Evolutionary conservation across 30 jellyfish, hydroid and myxozoan genomes (phyloP), one percentile per base, ranked within the genome.

Genomic region (Cassiopea andromeda): DNA sequence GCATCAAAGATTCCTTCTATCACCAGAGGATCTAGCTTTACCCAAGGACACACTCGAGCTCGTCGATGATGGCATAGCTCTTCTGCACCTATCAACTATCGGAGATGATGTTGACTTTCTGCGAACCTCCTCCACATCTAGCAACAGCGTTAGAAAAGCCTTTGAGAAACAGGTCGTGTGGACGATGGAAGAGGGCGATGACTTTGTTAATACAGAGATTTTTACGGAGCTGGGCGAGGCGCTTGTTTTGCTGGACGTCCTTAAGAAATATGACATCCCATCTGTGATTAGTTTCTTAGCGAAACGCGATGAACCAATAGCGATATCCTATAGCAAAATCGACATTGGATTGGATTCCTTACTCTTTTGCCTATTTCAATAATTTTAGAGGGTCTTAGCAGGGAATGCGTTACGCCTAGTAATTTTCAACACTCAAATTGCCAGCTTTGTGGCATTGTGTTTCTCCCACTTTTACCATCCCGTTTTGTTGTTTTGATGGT

Each of bases 181-280:
- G 99, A 89, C 97, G 1, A 92, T 96, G 99, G 98, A 94, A 46
- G 98, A 92, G 54, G 99, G 99, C 7, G 99, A 96, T 58, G 98
- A 96, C 45, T 96, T 92, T 77, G 99, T 96, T 5, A 92, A 87
- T 73, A 96, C 97, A 58, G 99, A 96, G 68, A 85, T 92, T 47
- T 96, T 92, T 84, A 77, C 97, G 3, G 93, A 93, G 43, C 81
- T 91, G 12, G 90, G 84, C 92, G 99, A 96, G 19, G 99, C 99
- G 1, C 92, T 96, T 43, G 46, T 96, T 13, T 73, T 96, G 46
- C 79, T 96, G 84, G 99, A 96, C 73, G 98, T 96, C 57, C 86
- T 96, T 59, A 92, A 92, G 70, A 77, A 92, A n/a, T 87, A 96
- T 80, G 95, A 96, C 54, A 96, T 96, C 1, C 99, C 99, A 4